Evolutionary conservation across 2,888 invertebrate genomes (phyloP).

Genomic region (Pyrochroa serraticornis): DNA sequence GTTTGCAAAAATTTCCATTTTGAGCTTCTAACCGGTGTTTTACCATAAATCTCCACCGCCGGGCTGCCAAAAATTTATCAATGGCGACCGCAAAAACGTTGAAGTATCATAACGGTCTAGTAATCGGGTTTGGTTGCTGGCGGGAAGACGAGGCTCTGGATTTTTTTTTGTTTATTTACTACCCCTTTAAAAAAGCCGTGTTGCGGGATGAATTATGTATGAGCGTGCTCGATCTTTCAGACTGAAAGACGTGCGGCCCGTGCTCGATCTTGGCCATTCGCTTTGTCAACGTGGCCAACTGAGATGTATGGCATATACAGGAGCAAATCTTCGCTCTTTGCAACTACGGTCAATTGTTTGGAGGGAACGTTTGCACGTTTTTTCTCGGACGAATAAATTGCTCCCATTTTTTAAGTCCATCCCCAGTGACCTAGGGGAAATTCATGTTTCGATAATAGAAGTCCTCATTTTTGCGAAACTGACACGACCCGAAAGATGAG

Average conservation of each 20-base stretch:
- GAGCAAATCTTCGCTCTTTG: slow-evolving; percentile 14
- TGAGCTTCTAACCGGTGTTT: no score
- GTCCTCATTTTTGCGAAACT: slow-evolving; percentile 21
- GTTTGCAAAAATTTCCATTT: no score
- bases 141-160: slow-evolving; percentile 7
- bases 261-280: slow-evolving; percentile 24
- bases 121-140: slow-evolving; percentile 9
- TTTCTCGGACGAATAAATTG: slow-evolving; percentile 33
- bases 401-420: slow-evolving; percentile 32
- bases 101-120: slow-evolving; percentile 9
- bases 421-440: slow-evolving; percentile 25
- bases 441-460: slow-evolving; percentile 30
- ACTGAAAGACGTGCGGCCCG: slow-evolving; percentile 14
- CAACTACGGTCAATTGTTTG: slow-evolving; percentile 30
- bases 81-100: not conserved
- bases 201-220: slow-evolving; percentile 36
- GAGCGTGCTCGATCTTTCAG: slow-evolving; percentile 24
- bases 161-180: slow-evolving; percentile 24
- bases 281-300: slow-evolving; percentile 30
- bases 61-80: slow-evolving; percentile 6
- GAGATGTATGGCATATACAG: slow-evolving; percentile 25
- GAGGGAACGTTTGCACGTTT: slow-evolving; percentile 28
- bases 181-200: slow-evolving; percentile 32
- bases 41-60: not conserved
- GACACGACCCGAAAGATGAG: slow-evolving; percentile 19